phyloP scores from a whole-genome alignment of 2,113 vertebrate species.

The Psilopsiagon aurifrons region DNA sequence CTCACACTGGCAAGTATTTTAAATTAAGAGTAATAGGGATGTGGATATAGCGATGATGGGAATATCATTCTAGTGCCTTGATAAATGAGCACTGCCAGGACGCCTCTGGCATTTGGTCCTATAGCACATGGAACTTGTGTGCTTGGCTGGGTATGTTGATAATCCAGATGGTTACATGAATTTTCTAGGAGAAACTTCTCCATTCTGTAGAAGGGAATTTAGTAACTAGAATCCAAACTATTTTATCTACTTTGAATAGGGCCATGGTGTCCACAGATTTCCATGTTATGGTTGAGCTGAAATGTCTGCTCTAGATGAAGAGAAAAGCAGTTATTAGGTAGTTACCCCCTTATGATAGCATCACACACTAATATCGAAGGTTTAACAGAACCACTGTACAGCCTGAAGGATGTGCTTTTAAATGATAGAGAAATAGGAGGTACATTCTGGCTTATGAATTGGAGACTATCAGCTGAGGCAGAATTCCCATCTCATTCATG shows the following conservation, averaged over 20 bases:
- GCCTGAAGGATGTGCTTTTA: background rate
- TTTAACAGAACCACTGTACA: background rate
- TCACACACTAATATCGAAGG: background rate
- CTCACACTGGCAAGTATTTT: background rate
- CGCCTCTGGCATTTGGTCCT: background rate
- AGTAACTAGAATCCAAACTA: background rate
- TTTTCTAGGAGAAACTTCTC: background rate
- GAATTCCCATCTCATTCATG: background rate
- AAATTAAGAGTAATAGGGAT: background rate
- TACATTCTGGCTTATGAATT: background rate
- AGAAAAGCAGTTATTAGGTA: background rate
- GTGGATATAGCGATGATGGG: background rate
- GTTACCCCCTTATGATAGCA: background rate
- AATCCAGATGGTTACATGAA: background rate
- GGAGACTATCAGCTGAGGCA: background rate
- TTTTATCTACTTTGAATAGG: background rate
- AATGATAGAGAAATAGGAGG: background rate
- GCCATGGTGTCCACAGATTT: fast-evolving
- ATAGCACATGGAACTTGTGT: background rate
- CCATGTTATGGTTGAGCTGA: background rate
- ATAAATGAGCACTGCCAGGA: background rate
- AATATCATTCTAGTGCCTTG: background rate
- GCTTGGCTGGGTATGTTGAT: background rate
- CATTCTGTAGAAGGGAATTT: background rate
- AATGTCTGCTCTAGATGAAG: background rate